A percentile compares a stretch with the other conserved stretches of the same genome.
Evolutionary conservation across 2,888 invertebrate genomes (phyloP).

Genomic region (Tiphia femorata): DNA sequence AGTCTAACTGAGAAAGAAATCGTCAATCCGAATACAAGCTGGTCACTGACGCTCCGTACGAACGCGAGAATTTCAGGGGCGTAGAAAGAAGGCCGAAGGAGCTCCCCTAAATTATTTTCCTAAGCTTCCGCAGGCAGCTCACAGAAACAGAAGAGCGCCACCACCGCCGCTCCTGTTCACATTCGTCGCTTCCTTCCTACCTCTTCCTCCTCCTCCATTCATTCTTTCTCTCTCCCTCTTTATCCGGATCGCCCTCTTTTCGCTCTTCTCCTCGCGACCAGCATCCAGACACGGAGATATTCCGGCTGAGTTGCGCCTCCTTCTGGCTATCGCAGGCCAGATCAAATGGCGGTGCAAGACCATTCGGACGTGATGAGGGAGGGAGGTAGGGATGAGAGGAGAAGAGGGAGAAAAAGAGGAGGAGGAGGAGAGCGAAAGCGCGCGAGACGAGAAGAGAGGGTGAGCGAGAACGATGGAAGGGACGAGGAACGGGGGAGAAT

Average conservation of each 20-base stretch:
- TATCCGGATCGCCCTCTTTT: neutral
- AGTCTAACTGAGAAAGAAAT: too few species aligned
- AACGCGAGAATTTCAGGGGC: too few species aligned
- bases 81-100: too few species aligned
- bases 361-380: slow-evolving; percentile 28
- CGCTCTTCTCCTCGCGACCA: slow-evolving; percentile 19
- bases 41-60: too few species aligned
- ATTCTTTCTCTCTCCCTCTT: neutral
- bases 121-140: slow-evolving; percentile 36
- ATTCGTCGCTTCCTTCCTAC: slow-evolving; percentile 4
- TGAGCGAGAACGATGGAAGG: neutral
- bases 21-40: too few species aligned
- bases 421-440: too few species aligned
- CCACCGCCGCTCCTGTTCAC: neutral
- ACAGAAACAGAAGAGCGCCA: slow-evolving; percentile 44
- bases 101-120: too few species aligned
- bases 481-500: slow-evolving; percentile 15
- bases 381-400: slow-evolving; percentile 4
- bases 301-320: slow-evolving; percentile 63
- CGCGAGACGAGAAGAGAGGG: too few species aligned
- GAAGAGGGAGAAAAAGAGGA: slow-evolving; percentile 8
- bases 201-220: slow-evolving; percentile 23
- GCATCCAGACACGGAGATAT: slow-evolving; percentile 51
- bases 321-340: slow-evolving; percentile 59
- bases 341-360: slow-evolving; percentile 59